Base-by-base conservation (phyloP, 2,113 vertebrate species). In the Platichthys flesus region DNA sequence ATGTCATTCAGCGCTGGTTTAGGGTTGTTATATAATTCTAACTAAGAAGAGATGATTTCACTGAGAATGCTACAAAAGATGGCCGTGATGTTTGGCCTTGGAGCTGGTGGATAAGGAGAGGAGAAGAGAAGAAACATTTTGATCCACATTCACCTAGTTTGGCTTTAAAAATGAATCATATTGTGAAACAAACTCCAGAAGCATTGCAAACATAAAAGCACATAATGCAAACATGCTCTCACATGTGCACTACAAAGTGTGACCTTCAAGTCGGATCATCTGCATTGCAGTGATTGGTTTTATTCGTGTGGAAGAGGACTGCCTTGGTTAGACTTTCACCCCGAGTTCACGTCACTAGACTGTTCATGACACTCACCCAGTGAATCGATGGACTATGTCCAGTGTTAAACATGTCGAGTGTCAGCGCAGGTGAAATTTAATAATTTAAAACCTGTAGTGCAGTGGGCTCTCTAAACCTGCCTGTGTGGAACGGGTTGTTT, bases 241-340 rank as follows among this genome's bases (percentile, higher is more conserved):
- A 9, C 6, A 54, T 8, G 20, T 45, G 54, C 77, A 62, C 45
- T 21, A 56, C 55, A 82, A 82, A 20, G 61, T 77, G 62, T 89
- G 86, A 93, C 89, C 90, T 91, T 91, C 86, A 88, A 71, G 63
- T 89, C 80, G 87, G 80, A 90, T 89, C 76, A 87, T 86, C 89
- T 91, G 90, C 91, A 91, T 79, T 91, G 91, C 88, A 88, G 92
- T 80, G 81, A 92, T 91, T 87, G 81, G 81, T 84, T 82, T 80
- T 82, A 85, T 87, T 85, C 75, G 75, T 78, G 76, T 83, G 28
- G 71, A 78, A 71, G 63, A 72, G 77, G 66, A 24, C 66, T 62
- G 62, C 63, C 68, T 70, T 73, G 66, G 78, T 81, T 71, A 75
- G 58, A 59, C 31, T 63, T 55, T 18, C 9, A 13, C 9, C 47